Base-by-base conservation (phyloP, 2,888 invertebrate species). In the Linyphia triangularis region DNA sequence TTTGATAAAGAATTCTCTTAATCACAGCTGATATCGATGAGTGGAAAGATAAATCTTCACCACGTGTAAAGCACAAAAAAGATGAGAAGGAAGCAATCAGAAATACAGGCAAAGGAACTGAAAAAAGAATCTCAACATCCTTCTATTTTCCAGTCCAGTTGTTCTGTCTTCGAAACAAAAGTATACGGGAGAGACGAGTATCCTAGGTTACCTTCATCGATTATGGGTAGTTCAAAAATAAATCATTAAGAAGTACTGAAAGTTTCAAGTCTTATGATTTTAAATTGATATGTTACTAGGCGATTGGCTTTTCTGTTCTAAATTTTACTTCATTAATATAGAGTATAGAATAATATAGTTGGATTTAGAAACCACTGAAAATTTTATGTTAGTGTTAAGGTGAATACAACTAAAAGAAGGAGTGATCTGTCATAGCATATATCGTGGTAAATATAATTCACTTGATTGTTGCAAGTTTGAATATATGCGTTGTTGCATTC, bases 131-230 rank as follows among this genome's bases (percentile, higher is more conserved):
- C 70, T 57, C 57, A 70, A 69, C 69, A 59, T 81, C 69, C 28
- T 69, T 81, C 70, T 59, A 81, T 81, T 81, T 81, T 69, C 70
- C 59, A 69, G 81, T 70, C 33, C 70, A 81, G 81, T 81, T 81
- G 37, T 37, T 26, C 24, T 59, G 57, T 9, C 43, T 26, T 69
- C 59, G 81, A 70, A 81, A 81, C 81, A 81, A 81, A 81, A 70
- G 67, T 67, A 43, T 7, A 19, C 33, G 33, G 57, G 33, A 24
- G 69, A 69, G 37, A 26, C 33, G 30, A 59, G 81, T 81, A 70
- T 81, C 81, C 81, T 70, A 59, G 81, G 81, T 81, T 57, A 81
- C 81, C 57, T 19, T 2, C 33, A 81, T 81, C 81, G 81, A 81
- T 81, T 16, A 33, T 6, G 24, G n/a, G 24, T n/a, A 37, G 33